phyloP scores from a whole-genome alignment of 53 echinoderm and acorn worm species.

The Temnopleurus reevesii region DNA sequence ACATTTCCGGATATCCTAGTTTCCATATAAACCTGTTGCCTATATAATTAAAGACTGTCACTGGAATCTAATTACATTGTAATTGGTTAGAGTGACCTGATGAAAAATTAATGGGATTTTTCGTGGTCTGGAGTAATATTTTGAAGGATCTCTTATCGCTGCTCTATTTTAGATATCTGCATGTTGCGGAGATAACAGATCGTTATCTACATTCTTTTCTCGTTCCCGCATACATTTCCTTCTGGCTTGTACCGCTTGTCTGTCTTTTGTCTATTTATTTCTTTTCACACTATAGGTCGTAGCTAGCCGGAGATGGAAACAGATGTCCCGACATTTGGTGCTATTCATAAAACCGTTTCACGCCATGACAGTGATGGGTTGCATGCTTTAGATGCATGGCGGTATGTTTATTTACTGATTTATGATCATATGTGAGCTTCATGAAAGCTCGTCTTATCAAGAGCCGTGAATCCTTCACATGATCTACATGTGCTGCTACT shows the following conservation, averaged over 20 bases:
- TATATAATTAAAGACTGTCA: neutral
- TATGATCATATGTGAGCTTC: neutral
- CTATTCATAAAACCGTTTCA: neutral
- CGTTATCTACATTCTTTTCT: too few species aligned
- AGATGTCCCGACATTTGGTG: constrained; percentile 13
- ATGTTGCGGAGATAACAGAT: too few species aligned
- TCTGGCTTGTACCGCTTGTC: neutral
- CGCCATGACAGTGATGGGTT: neutral
- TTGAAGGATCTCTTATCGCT: too few species aligned
- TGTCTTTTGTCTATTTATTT: neutral
- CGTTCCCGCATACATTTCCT: too few species aligned
- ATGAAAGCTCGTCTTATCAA: neutral
- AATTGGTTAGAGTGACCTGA: too few species aligned
- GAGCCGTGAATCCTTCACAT: neutral
- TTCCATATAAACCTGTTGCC: neutral
- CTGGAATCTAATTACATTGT: neutral
- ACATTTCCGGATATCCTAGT: neutral
- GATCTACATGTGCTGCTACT: neutral
- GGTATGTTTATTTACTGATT: constrained; percentile 3
- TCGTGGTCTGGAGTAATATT: too few species aligned
- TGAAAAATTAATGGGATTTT: too few species aligned
- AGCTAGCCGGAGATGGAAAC: neutral
- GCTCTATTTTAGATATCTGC: too few species aligned
- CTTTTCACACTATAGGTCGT: neutral
- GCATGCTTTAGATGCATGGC: constrained; percentile 4